Conservation (phyloP, 1,140 invertebrate species). For the Cryptotermes secundus region DNA sequence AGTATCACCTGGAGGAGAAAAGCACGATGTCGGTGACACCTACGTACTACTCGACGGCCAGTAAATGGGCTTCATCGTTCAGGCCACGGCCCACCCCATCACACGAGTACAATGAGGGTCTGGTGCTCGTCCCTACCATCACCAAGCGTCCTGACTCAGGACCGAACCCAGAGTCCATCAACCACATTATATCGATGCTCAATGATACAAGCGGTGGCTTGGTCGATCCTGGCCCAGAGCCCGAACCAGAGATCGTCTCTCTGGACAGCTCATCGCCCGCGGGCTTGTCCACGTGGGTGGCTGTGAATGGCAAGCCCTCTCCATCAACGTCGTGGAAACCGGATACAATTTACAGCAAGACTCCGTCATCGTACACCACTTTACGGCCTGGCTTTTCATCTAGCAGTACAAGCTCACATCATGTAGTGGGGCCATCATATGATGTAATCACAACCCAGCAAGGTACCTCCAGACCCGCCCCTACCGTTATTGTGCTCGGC, state of each 20-base stretch:
- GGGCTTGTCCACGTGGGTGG: conserved; percentile 52
- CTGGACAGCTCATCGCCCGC: not conserved
- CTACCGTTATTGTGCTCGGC: conserved; percentile 70
- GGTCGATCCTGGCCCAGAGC: conserved; percentile 35
- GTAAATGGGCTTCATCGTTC: conserved; percentile 1
- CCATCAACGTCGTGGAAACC: conserved; percentile 29
- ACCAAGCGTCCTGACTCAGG: not conserved
- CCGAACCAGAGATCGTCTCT: conserved; percentile 18
- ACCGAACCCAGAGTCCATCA: conserved; percentile 31
- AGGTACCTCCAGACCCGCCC: conserved; percentile 56
- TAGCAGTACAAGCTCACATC: not conserved
- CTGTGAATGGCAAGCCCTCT: conserved; percentile 47
- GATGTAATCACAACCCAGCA: conserved; percentile 14
- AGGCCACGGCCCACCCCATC: not conserved
- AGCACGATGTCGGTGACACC: not conserved
- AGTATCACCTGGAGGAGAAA: not conserved
- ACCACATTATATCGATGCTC: conserved; percentile 32
- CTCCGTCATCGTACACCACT: conserved; percentile 32
- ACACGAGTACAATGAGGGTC: not conserved
- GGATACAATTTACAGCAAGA: conserved; percentile 33
- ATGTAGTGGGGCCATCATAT: conserved; percentile 21
- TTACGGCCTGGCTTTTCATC: conserved; percentile 28
- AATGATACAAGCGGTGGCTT: conserved; percentile 5
- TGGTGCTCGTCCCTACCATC: conserved; percentile 4
- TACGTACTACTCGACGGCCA: conserved; percentile 21